These are phyloP conservation scores for Chymomyza costata DNA, from an alignment of 1,140 invertebrate species.

Conservation along the genomic window DNA sequence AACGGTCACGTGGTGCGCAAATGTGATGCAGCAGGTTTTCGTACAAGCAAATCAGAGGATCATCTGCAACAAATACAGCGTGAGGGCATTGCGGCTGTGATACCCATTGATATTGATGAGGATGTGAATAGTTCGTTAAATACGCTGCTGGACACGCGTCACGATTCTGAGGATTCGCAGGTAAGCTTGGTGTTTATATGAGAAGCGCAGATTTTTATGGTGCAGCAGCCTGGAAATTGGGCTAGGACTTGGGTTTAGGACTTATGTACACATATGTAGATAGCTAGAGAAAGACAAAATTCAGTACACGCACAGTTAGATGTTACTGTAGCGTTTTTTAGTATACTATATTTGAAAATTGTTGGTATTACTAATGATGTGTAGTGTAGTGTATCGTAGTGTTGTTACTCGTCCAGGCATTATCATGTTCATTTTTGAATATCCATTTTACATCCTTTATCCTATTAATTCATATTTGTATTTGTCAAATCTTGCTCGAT, in stretches of 20 bases:
- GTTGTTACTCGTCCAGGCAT: no score
- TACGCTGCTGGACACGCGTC: constrained; percentile 89
- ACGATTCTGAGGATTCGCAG: constrained; percentile 79
- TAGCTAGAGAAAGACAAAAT: not conserved
- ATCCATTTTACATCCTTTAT: no score
- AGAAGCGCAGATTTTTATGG: constrained; percentile 1
- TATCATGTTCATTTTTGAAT: no score
- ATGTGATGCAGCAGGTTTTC: constrained; percentile 77
- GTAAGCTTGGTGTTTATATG: no score
- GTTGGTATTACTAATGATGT: no score
- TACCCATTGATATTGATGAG: constrained; percentile 93
- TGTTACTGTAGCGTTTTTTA: no score
- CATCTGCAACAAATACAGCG: constrained; percentile 82
- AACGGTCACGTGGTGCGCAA: constrained; percentile 65
- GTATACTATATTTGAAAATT: no score
- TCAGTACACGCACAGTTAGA: constrained; percentile 23
- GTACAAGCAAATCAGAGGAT: constrained; percentile 90
- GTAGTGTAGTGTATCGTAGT: no score
- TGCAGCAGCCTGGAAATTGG: not conserved
- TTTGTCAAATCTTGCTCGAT: no score
- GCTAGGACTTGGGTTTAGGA: not conserved
- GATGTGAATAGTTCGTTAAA: constrained; percentile 94
- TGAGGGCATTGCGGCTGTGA: constrained; percentile 78
- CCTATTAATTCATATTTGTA: no score
- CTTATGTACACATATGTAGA: not conserved